phyloP scores from a whole-genome alignment of 2,113 vertebrate species.

The Osmerus mordax region DNA sequence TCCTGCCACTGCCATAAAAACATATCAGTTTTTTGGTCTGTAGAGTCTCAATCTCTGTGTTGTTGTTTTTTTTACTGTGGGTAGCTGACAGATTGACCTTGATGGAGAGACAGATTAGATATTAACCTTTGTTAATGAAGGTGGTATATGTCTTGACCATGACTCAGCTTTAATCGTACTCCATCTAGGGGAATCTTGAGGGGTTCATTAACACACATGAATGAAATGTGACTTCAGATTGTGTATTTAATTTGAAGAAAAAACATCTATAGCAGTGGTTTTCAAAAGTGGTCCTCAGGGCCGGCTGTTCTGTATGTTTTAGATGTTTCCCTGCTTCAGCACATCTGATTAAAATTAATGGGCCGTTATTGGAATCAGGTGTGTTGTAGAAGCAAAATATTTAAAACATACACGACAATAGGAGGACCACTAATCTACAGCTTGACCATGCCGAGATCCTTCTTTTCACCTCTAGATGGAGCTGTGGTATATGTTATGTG shows the following conservation, averaged over 20 bases:
- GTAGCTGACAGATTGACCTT: background rate
- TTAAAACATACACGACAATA: background rate
- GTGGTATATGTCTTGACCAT: background rate
- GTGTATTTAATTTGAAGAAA: background rate
- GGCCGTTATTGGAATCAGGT: too few relatives aligned
- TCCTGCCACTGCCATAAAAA: background rate
- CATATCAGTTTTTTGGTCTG: background rate
- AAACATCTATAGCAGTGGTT: too few relatives aligned
- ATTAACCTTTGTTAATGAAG: background rate
- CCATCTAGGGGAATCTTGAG: background rate
- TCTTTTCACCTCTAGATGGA: slow-evolving; percentile 54
- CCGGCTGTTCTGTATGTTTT: too few relatives aligned
- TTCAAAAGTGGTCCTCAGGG: too few relatives aligned
- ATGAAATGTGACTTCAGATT: background rate
- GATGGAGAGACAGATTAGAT: background rate
- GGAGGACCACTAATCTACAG: too few relatives aligned
- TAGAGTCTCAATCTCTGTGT: background rate
- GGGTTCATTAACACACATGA: background rate
- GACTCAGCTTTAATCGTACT: background rate
- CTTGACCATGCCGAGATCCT: background rate
- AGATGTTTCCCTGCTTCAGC: too few relatives aligned
- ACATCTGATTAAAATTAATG: too few relatives aligned
- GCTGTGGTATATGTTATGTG: slow-evolving; percentile 9
- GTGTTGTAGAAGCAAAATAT: background rate
- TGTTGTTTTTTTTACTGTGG: background rate